A percentile compares a stretch with the other conserved stretches of the same genome.
phyloP scores from a whole-genome alignment of 2,797 vertebrate species.

The Sphenodon punctatus region DNA sequence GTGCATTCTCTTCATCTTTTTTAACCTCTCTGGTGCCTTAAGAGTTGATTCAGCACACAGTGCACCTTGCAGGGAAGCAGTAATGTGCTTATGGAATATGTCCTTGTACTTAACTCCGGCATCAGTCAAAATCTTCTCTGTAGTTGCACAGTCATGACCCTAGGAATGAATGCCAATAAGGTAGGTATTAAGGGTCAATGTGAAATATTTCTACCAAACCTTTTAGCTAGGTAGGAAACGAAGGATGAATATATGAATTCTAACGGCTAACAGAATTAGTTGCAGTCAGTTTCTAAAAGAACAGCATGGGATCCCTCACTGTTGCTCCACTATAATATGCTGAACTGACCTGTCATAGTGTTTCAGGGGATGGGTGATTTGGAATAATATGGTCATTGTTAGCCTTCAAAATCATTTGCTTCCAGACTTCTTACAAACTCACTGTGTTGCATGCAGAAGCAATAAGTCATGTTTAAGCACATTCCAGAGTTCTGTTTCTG shows the following conservation, averaged over 20 bases:
- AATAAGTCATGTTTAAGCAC: neutral
- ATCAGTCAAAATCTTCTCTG: neutral
- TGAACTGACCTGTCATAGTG: neutral
- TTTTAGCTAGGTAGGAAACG: conserved; percentile 16
- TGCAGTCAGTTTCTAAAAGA: conserved; percentile 39
- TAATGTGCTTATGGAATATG: neutral
- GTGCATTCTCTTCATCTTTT: neutral
- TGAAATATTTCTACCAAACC: conserved; percentile 3
- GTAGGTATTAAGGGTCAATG: neutral
- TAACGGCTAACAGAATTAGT: conserved; percentile 18
- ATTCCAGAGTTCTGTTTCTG: neutral
- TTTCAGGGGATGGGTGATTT: neutral
- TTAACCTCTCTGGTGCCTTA: neutral
- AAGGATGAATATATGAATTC: neutral
- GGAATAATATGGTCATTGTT: neutral
- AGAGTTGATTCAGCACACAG: neutral
- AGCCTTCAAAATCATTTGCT: conserved; percentile 19
- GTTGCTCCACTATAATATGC: conserved; percentile 36
- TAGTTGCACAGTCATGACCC: neutral
- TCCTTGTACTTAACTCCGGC: neutral
- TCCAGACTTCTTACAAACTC: conserved; percentile 41
- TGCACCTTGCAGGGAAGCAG: neutral
- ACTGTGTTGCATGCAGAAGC: conserved; percentile 56
- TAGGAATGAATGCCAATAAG: neutral
- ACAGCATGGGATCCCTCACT: conserved; percentile 27